Evolutionary conservation across 2,113 vertebrate genomes (phyloP).

Genomic region (Epinephelus lanceolatus): DNA sequence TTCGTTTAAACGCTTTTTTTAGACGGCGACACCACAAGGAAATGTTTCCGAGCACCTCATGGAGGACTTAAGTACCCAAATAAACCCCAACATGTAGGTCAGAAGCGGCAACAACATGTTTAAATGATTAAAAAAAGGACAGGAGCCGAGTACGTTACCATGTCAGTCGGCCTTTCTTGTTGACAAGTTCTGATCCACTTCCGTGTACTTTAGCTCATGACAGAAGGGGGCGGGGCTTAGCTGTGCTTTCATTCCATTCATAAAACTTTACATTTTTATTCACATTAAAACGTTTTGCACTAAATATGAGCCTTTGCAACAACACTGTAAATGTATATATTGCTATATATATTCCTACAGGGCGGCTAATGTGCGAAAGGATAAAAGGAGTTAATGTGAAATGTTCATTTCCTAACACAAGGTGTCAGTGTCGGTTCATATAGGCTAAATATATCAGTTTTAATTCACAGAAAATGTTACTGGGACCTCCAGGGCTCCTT

Average conservation of each 20-base stretch:
- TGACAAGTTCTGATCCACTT: constrained; percentile 83
- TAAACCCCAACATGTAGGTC: fast-evolving
- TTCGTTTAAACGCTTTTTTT: constrained; percentile 18
- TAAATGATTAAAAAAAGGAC: background rate
- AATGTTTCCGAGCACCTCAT: fast-evolving
- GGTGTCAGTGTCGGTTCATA: constrained; percentile 55
- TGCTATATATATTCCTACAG: too few relatives aligned
- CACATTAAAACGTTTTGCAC: background rate
- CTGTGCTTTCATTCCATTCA: constrained; percentile 19
- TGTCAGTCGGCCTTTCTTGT: constrained; percentile 77
- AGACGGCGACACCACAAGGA: constrained; percentile 23
- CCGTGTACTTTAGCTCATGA: constrained; percentile 70
- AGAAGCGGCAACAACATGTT: fast-evolving
- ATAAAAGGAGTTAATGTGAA: background rate
- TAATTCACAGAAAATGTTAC: constrained; percentile 23
- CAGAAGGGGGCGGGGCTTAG: constrained; percentile 43
- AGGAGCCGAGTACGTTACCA: constrained; percentile 52
- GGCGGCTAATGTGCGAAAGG: fast-evolving
- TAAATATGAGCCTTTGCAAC: background rate
- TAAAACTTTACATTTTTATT: constrained; percentile 2
- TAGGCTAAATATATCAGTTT: background rate
- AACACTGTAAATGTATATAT: fast-evolving
- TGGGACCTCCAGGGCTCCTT: too few relatives aligned
- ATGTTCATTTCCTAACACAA: constrained; percentile 37
- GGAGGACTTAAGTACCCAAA: fast-evolving